Base-by-base conservation (phyloP, 2,113 vertebrate genomes). In the Chelonoidis abingdonii region DNA sequence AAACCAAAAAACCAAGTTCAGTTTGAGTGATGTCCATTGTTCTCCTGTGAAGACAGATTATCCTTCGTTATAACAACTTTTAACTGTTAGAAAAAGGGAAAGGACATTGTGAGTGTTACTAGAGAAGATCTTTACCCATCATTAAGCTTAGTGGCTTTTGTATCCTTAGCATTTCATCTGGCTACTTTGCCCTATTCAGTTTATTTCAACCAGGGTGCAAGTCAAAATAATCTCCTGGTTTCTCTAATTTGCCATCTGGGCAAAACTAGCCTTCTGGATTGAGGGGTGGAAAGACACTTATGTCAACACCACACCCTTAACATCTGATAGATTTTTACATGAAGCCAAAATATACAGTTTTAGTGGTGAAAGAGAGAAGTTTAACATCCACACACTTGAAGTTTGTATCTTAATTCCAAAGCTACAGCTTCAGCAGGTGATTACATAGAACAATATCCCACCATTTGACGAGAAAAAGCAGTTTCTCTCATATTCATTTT, bases 281-380 rank as follows among this genome's bases (percentile, higher is more conserved):
- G 7, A 22, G 22, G 10, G 49, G 52, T 0, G 81, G 1, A 44
- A 87, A n/a, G 6, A 35, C n/a, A 92, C 38, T 25, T 75, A 11
- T 44, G 21, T 24, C 38, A 24, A 75, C 21, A 6, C 9, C n/a
- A 62, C 59, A 7, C 57, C 54, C 0, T 0, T 21, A n/a, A 83
- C 16, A 52, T 38, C 6, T 69, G 56, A 93, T 57, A 29, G 31
- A 35, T 35, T 31, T 35, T 62, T 11, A 53, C 0, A 16, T 1
- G 3, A 79, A 8, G 49, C 38, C 78, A 2, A 44, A 25, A 4
- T 49, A n/a, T 49, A n/a, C 11, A 80, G 10, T 22, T 72, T 29
- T 52, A 3, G 1, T 4, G 13, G 3, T 47, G 2, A 41, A 24
- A 85, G 83, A 1, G 25, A 69, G 76, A 78, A 78, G 16, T 8